These are phyloP conservation scores for Coptodon bakossiorum DNA, from an alignment of 2,113 vertebrate genomes.

Conservation along the genomic window DNA sequence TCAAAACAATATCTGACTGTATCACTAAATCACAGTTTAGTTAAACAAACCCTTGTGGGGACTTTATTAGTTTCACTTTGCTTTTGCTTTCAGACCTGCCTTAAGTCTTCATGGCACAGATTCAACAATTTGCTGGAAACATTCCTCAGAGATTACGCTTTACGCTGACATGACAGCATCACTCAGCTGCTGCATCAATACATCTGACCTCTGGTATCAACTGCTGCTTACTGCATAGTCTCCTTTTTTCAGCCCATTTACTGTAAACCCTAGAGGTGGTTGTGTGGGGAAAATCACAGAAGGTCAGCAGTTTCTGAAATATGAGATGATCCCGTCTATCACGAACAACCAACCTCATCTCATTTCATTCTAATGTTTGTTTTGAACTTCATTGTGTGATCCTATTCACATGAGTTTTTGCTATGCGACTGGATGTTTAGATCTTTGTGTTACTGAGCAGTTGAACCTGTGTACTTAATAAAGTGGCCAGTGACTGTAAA, in stretches of 20 bases:
- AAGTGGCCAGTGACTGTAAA: background rate
- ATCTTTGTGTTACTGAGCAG: background rate
- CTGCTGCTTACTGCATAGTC: background rate
- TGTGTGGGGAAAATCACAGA: background rate
- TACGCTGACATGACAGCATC: background rate
- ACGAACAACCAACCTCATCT: background rate
- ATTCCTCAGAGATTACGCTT: background rate
- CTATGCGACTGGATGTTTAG: background rate
- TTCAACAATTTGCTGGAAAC: background rate
- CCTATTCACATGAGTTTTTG: background rate
- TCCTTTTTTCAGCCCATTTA: background rate
- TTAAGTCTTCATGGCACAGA: background rate
- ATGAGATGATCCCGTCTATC: background rate
- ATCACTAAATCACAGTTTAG: background rate
- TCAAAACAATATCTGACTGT: background rate
- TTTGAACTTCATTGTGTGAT: background rate
- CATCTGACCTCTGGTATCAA: background rate
- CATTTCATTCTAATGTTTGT: background rate
- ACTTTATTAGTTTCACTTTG: background rate
- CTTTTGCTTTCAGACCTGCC: background rate
- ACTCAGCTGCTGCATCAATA: background rate
- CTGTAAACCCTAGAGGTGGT: background rate
- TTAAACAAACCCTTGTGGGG: background rate
- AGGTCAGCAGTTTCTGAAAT: background rate
- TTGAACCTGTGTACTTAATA: background rate